These are phyloP conservation scores for Loriculus beryllinus DNA, from an alignment of 2,797 vertebrate genomes.

Conservation along the genomic window DNA sequence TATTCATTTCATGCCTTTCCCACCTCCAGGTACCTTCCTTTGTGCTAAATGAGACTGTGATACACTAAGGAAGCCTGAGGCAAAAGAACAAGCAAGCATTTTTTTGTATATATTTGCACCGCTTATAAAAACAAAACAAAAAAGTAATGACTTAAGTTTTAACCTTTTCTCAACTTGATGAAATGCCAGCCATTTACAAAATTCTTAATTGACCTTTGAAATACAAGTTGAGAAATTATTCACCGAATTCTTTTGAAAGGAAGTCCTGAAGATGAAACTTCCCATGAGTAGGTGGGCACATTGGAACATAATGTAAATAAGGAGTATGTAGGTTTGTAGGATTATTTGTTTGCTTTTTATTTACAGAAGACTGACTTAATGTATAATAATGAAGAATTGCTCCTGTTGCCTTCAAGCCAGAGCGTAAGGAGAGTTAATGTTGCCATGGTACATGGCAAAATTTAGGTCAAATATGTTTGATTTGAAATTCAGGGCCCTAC, in stretches of 20 bases:
- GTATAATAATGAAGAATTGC: background rate
- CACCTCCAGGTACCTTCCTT: background rate
- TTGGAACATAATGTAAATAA: background rate
- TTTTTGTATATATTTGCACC: conserved; percentile 38
- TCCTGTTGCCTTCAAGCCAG: background rate
- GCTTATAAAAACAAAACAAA: conserved; percentile 35
- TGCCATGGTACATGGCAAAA: background rate
- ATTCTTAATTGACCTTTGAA: conserved; percentile 62
- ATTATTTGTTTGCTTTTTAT: background rate
- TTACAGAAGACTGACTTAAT: background rate
- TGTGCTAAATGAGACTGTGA: background rate
- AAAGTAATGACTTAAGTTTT: conserved; percentile 46
- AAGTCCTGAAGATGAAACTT: background rate
- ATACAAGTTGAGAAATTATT: conserved; percentile 49
- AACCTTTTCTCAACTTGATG: conserved; percentile 63
- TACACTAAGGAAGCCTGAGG: conserved; percentile 5
- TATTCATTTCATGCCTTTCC: background rate
- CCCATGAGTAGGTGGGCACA: background rate
- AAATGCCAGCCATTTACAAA: conserved; percentile 34
- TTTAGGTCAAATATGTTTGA: background rate
- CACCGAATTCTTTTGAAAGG: conserved; percentile 3
- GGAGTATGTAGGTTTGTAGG: background rate
- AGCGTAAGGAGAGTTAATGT: background rate
- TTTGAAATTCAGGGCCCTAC: background rate
- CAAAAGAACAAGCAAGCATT: conserved; percentile 17